Percentiles rank a stretch among this genome's conserved stretches.
These are phyloP conservation scores for Spea hammondii DNA, from an alignment of 2,797 vertebrate species.

Conservation along the genomic window DNA sequence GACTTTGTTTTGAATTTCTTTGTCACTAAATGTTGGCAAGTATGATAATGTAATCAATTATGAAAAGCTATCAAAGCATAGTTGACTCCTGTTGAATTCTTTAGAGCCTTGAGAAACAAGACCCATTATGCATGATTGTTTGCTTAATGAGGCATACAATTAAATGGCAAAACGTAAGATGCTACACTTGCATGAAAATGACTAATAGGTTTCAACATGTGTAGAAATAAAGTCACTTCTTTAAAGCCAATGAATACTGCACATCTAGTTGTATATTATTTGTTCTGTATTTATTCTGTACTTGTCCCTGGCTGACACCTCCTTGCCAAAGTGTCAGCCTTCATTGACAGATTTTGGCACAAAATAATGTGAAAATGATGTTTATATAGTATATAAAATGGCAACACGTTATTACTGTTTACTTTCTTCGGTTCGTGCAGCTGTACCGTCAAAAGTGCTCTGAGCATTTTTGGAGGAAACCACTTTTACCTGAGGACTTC, in stretches of 20 bases:
- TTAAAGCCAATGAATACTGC: slow-evolving; percentile 7
- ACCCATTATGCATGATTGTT: slow-evolving; percentile 53
- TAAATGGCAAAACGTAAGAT: slow-evolving; percentile 46
- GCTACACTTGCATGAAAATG: slow-evolving; percentile 40
- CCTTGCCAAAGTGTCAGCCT: no score
- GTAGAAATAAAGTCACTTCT: slow-evolving; percentile 26
- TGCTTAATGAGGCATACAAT: slow-evolving; percentile 53
- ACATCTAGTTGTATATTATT: no score
- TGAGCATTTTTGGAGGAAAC: no score
- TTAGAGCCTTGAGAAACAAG: slow-evolving; percentile 50
- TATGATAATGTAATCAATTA: slow-evolving; percentile 53
- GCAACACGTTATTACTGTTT: no score
- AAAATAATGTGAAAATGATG: no score
- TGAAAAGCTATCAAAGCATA: slow-evolving; percentile 52
- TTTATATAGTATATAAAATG: no score
- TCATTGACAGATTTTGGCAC: no score
- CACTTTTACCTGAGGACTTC: no score
- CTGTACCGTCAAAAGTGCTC: no score
- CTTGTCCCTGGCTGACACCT: no score
- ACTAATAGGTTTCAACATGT: slow-evolving; percentile 43
- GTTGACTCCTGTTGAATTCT: slow-evolving; percentile 50
- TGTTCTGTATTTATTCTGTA: no score
- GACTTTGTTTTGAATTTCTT: slow-evolving; percentile 51
- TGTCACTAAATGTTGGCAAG: slow-evolving; percentile 48
- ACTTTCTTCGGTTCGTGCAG: no score